Evolutionary conservation across 2,888 invertebrate genomes (phyloP).

Genomic region (Latrodectus hesperus): DNA sequence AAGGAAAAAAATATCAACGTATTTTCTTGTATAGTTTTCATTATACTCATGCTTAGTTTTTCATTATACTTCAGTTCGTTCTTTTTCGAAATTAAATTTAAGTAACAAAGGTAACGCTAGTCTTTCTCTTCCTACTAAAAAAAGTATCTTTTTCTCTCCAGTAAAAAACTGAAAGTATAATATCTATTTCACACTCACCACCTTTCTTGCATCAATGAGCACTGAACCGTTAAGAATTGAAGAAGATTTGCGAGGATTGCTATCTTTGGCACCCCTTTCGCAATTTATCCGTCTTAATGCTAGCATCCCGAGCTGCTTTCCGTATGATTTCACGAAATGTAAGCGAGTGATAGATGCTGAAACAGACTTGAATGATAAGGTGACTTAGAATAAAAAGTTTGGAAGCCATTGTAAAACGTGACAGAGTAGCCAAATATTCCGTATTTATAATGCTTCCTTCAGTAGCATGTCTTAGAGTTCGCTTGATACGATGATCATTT

Average conservation of each 20-base stretch:
- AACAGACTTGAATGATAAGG: not conserved
- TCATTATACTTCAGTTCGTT: no score
- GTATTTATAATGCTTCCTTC: no score
- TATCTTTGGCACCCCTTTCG: not conserved
- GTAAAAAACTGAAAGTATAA: no score
- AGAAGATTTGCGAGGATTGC: not conserved
- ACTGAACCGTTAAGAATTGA: not conserved
- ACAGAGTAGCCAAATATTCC: not conserved
- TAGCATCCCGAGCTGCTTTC: not conserved
- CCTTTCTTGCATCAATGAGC: not conserved
- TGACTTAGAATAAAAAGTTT: slow-evolving; percentile 10
- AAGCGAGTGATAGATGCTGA: slow-evolving; percentile 6
- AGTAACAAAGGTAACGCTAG: no score
- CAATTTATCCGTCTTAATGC: slow-evolving; percentile 18
- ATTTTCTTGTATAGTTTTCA: no score
- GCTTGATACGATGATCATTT: no score
- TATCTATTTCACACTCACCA: not conserved
- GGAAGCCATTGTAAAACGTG: not conserved
- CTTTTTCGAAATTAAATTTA: no score
- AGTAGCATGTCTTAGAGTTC: no score
- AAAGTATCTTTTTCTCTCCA: no score
- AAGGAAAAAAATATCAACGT: no score
- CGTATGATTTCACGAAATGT: slow-evolving; percentile 11
- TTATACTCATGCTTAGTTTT: no score
- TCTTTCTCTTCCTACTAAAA: no score